A percentile compares a stretch with the other conserved stretches of the same genome.
Evolutionary conservation across 2,888 invertebrate species (phyloP).

Genomic region (Blastobasis lacticolella): DNA sequence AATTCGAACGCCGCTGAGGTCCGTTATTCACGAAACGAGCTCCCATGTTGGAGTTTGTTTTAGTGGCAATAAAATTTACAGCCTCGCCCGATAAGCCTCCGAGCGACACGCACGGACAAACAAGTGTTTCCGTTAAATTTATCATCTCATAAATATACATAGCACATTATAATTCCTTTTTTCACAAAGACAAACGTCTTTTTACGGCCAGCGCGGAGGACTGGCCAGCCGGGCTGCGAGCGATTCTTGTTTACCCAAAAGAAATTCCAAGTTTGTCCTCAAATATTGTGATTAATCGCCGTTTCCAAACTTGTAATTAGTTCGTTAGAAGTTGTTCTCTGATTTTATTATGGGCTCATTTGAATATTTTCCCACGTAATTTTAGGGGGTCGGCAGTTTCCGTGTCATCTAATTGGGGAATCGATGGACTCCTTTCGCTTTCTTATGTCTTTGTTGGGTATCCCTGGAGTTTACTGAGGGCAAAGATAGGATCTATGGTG

Average conservation of each 20-base stretch:
- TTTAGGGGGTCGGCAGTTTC: too few relatives aligned
- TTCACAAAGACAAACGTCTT: not conserved
- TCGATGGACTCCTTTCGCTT: too few relatives aligned
- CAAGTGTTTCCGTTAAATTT: conserved; percentile 36
- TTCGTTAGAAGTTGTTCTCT: not conserved
- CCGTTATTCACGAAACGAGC: too few relatives aligned
- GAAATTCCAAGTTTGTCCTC: too few relatives aligned
- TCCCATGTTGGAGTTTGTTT: conserved; percentile 27
- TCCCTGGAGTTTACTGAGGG: too few relatives aligned
- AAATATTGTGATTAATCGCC: not conserved
- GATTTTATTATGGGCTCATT: too few relatives aligned
- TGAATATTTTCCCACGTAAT: too few relatives aligned
- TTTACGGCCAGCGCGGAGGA: not conserved
- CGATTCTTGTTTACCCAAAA: not conserved
- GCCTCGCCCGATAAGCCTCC: conserved; percentile 31
- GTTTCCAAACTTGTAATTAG: not conserved
- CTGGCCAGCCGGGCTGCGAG: not conserved
- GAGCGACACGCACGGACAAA: conserved; percentile 26
- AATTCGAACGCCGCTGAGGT: too few relatives aligned
- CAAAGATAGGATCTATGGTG: too few relatives aligned
- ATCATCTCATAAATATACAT: conserved; percentile 44
- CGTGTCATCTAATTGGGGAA: too few relatives aligned
- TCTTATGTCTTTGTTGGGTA: too few relatives aligned
- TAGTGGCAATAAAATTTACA: conserved; percentile 46
- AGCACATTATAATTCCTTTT: conserved; percentile 23